Base-by-base conservation (phyloP, 1,140 invertebrate genomes). In the Pseudomyrmex cubaensis region DNA sequence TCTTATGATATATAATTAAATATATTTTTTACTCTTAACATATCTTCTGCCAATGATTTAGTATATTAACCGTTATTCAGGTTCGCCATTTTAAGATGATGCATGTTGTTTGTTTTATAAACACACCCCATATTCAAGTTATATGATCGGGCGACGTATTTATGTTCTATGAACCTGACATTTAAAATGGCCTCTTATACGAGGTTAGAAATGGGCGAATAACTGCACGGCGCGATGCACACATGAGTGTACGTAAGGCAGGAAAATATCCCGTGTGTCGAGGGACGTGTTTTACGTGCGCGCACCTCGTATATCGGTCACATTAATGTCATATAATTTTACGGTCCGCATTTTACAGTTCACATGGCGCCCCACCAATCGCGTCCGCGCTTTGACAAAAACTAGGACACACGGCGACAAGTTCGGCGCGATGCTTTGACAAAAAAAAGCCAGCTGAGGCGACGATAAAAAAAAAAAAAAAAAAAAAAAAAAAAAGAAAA, bases 291-390 rank as follows among this genome's bases (percentile, higher is more conserved):
- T 82, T 82, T 82, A 84, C 67, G 83, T 22, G 61, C 62, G 63
- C 70, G 48, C 83, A 84, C 62, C 75, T 84, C 75, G 82, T 84
- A 84, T 84, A 85, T 85, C 74, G 82, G 72, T 59, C 66, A 73
- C 85, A 91, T 90, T 85, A 90, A 87, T 90, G 88, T 87, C 87
- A 85, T 76, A 87, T 90, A 89, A 91, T 90, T 91, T 91, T 86
- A 91, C 85, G 87, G 83, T 85, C 80, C 84, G 62, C 63, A 56
- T 35, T 35, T 35, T 82, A 83, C 46, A 69, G 69, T 70, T 56
- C 15, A 50, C 52, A 44, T n/a, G 46, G 84, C 46, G 44, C 35
- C 62, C 22, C 66, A 61, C 72, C 44, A 48, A 52, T 83, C 62
- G 73, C 20, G 17, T 20, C 35, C 61, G 20, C 25, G 62, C 77